A percentile compares a stretch with the other conserved stretches of the same genome.
Conservation (phyloP, 2,888 invertebrate species). For the Macropis europaea region DNA sequence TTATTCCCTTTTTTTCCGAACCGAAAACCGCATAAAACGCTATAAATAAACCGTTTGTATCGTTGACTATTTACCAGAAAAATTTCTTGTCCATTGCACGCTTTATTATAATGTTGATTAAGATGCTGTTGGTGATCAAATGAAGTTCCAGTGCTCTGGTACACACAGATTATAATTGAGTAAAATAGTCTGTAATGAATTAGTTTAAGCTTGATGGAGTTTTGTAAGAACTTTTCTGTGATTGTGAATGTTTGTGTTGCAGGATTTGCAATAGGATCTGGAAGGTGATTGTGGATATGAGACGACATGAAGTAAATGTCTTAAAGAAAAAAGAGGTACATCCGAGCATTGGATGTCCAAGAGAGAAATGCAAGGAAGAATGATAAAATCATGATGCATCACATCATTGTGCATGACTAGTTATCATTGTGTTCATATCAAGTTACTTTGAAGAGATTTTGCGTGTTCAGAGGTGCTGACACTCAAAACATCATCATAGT, state of each 20-base stretch:
- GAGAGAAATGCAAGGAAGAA: conserved; percentile 56
- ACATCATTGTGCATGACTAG: conserved; percentile 26
- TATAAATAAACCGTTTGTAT: not conserved
- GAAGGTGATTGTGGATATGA: conserved; percentile 56
- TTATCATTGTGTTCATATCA: conserved; percentile 59
- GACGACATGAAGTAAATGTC: conserved; percentile 40
- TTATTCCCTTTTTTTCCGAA: not conserved
- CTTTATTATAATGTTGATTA: not conserved
- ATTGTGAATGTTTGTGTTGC: conserved; percentile 41
- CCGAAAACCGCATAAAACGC: not conserved
- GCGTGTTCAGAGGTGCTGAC: conserved; percentile 22
- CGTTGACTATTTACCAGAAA: not conserved
- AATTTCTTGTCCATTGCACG: too few species aligned
- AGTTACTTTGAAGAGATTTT: conserved; percentile 36
- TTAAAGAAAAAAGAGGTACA: conserved; percentile 27
- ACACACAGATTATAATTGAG: too few species aligned
- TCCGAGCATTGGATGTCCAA: conserved; percentile 29
- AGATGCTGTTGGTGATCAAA: too few species aligned
- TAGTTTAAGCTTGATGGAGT: too few species aligned
- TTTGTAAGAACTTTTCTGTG: not conserved
- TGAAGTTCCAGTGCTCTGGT: not conserved
- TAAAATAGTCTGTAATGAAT: too few species aligned
- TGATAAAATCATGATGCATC: conserved; percentile 50
- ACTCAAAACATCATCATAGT: conserved; percentile 19
- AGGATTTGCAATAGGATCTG: conserved; percentile 25